These are phyloP conservation scores for Bombus pyrosoma DNA, from an alignment of 1,140 invertebrate genomes.

Conservation along the genomic window DNA sequence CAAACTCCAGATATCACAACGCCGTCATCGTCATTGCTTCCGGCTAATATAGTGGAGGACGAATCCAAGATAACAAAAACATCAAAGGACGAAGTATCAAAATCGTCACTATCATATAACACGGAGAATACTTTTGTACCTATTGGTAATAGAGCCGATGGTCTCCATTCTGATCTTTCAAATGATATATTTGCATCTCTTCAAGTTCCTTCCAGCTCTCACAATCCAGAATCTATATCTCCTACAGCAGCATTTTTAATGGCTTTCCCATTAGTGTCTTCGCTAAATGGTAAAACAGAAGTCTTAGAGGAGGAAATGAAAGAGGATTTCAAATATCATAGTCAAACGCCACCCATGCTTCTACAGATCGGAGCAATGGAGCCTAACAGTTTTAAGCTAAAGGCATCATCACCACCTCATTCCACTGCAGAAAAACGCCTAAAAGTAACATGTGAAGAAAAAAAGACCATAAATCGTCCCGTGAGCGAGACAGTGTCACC, in stretches of 20 bases:
- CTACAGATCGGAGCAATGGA: conserved; percentile 85
- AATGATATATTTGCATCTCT: conserved; percentile 89
- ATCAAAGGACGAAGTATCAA: conserved; percentile 76
- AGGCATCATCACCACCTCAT: conserved; percentile 57
- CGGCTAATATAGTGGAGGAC: conserved; percentile 35
- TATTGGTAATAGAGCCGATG: conserved; percentile 83
- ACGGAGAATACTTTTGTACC: conserved; percentile 81
- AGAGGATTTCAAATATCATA: conserved; percentile 82
- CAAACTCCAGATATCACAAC: conserved; percentile 13
- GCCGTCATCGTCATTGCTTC: conserved; percentile 33
- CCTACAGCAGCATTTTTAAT: conserved; percentile 90
- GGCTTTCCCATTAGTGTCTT: conserved; percentile 88
- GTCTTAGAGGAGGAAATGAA: conserved; percentile 84
- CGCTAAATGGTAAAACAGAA: conserved; percentile 83
- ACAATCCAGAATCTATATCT: conserved; percentile 87
- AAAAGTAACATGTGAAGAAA: conserved; percentile 53
- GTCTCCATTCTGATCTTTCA: conserved; percentile 86
- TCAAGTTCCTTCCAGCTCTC: conserved; percentile 85
- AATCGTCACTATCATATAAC: conserved; percentile 79
- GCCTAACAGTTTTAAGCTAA: conserved; percentile 82
- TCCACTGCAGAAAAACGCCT: conserved; percentile 55
- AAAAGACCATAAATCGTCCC: conserved; percentile 32
- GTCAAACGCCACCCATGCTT: conserved; percentile 85
- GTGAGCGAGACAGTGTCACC: conserved; percentile 25
- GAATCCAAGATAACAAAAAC: conserved; percentile 63